These are phyloP conservation scores for Malachius bipustulatus DNA, from an alignment of 2,888 invertebrate species.

Conservation along the genomic window DNA sequence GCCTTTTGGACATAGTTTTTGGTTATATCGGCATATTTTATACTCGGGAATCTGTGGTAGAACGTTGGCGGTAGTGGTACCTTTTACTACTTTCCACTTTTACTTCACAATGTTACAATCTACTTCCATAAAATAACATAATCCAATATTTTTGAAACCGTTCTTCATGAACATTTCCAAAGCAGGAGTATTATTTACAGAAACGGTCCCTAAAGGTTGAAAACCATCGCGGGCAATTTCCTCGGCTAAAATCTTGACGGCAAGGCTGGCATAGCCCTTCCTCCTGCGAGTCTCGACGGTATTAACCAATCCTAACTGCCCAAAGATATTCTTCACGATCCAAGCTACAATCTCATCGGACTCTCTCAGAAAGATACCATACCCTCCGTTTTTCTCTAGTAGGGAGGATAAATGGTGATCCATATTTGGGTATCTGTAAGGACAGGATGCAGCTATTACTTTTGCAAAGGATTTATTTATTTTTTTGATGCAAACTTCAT, in stretches of 20 bases:
- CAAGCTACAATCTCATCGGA: conserved; percentile 31
- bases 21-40: no score
- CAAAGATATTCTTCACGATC: conserved; percentile 30
- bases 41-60: no score
- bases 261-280: conserved; percentile 32
- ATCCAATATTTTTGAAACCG: conserved; percentile 22
- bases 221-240: conserved; percentile 29
- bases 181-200: conserved; percentile 29
- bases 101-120: no score
- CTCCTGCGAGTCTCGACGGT: conserved; percentile 29
- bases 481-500: not conserved
- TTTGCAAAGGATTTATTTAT: not conserved
- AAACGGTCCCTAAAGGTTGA: conserved; percentile 26
- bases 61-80: no score
- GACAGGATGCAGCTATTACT: conserved; percentile 25
- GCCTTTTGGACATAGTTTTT: no score
- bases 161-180: conserved; percentile 29
- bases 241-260: conserved; percentile 29
- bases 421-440: conserved; percentile 26
- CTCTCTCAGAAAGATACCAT: conserved; percentile 32
- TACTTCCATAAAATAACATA: not conserved
- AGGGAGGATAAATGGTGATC: conserved; percentile 27
- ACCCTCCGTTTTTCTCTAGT: conserved; percentile 30
- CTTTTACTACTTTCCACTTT: no score
- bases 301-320: conserved; percentile 31